Base-by-base conservation (phyloP, 2,113 vertebrate species). In the Balaeniceps rex region DNA sequence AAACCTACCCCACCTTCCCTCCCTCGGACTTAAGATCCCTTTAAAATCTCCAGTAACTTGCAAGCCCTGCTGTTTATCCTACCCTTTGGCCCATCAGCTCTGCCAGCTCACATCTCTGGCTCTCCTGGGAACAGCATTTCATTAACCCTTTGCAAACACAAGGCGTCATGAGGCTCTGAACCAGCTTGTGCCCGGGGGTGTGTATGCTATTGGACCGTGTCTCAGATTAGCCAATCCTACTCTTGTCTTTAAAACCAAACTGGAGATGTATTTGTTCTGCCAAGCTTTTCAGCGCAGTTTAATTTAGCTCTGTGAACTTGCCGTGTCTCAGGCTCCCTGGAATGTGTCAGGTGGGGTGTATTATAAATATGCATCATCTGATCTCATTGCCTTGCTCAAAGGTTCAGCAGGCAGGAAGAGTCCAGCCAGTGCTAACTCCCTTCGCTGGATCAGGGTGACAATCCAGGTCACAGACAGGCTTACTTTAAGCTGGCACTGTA, bases 271-370 rank as follows among this genome's bases (percentile, higher is more conserved):
- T 96, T 95, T 93, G 95, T 94, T 93, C 96, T 96, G 95, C 97
- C 96, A 94, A 95, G 93, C 79, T 96, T 92, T 95, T 92, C 94
- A 90, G 9, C 93, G 90, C 57, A 5, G 92, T 94, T 97, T 94
- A 95, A 97, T 96, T 94, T 94, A 97, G 94, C 94, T 80, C 90
- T 46, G 84, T 76, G 92, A 94, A 94, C 89, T 90, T 21, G 90
- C 70, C 3, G 6, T 40, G 95, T 97, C 90, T 94, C 95, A 83
- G 70, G 91, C 96, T 97, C 78, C 49, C 71, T 54, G 93, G 93
- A 96, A 97, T 91, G 93, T 96, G 95, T 96, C 96, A 96, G 96
- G 94, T 95, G 89, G 94, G 81, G 84, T 47, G 78, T 21, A 17
- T 94, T 91, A 94, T 93, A 90, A 94, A 95, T 95, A 94, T n/a